Percentiles rank a stretch among this genome's conserved stretches.
These are phyloP conservation scores for Patagioenas fasciata DNA, from an alignment of 2,113 vertebrate species.

Conservation along the genomic window DNA sequence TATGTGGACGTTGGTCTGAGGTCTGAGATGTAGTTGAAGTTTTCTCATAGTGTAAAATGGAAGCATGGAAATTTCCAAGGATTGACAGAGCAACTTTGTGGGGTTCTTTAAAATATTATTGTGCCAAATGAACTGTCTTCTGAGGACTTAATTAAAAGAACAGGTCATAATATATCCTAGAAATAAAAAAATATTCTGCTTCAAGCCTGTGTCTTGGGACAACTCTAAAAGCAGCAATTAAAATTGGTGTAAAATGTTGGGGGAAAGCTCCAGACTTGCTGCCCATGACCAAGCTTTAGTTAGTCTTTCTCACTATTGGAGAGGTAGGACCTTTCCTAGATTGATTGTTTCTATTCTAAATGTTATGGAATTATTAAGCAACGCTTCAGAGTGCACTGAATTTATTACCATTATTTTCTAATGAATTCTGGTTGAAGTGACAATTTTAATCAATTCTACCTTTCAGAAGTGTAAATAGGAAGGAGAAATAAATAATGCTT, in stretches of 20 bases:
- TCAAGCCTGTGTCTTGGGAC: neutral
- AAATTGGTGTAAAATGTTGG: neutral
- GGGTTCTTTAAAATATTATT: neutral
- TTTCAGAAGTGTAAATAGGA: conserved; percentile 11
- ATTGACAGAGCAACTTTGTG: neutral
- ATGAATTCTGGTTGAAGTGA: conserved; percentile 52
- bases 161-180: neutral
- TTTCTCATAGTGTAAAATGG: neutral
- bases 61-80: neutral
- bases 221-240: neutral
- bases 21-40: neutral
- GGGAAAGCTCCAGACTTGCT: neutral
- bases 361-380: conserved; percentile 54
- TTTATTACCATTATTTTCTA: conserved; percentile 42
- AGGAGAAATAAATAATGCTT: neutral
- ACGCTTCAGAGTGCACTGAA: neutral
- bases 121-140: neutral
- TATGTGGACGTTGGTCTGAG: neutral
- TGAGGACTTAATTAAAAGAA: neutral
- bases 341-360: conserved; percentile 32
- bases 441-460: conserved; percentile 55
- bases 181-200: neutral
- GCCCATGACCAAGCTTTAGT: neutral
- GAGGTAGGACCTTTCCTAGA: conserved; percentile 1
- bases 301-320: neutral